Evolutionary conservation across 2,797 vertebrate species (phyloP).

Genomic region (Typhlichthys eigenmanni): DNA sequence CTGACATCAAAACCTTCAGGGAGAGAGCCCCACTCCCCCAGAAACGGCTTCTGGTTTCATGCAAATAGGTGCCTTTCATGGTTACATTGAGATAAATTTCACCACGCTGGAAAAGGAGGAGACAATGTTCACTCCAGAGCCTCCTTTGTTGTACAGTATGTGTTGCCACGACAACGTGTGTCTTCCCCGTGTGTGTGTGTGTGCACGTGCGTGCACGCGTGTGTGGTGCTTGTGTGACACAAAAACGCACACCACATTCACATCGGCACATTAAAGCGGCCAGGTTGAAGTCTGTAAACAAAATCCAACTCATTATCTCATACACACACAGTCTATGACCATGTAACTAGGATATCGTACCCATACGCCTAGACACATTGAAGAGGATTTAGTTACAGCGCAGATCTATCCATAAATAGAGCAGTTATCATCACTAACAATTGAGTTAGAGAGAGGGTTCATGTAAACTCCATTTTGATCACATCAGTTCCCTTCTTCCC

Average conservation of each 20-base stretch:
- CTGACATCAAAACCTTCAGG: conserved; percentile 72
- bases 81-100: conserved; percentile 68
- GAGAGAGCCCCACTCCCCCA: conserved; percentile 63
- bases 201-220: conserved; percentile 23
- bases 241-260: conserved; percentile 3
- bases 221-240: conserved; percentile 18
- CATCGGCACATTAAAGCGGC: conserved; percentile 33
- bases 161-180: conserved; percentile 59
- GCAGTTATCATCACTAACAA: conserved; percentile 4
- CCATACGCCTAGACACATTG: too few relatives aligned
- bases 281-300: conserved; percentile 14
- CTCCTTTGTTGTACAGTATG: conserved; percentile 59
- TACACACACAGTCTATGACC: too few relatives aligned
- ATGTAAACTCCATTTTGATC: conserved; percentile 12
- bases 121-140: conserved; percentile 54
- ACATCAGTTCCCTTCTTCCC: too few relatives aligned
- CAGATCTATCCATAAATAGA: conserved; percentile 4
- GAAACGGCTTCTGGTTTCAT: conserved; percentile 69
- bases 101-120: conserved; percentile 62
- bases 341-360: too few relatives aligned
- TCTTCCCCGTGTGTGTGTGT: conserved; percentile 23
- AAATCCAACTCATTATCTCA: too few relatives aligned
- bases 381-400: not conserved
- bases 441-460: conserved; percentile 35
- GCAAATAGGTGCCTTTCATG: conserved; percentile 68